Evolutionary conservation across 2,888 invertebrate genomes (phyloP).

Genomic region (Hypercompe scribonia): DNA sequence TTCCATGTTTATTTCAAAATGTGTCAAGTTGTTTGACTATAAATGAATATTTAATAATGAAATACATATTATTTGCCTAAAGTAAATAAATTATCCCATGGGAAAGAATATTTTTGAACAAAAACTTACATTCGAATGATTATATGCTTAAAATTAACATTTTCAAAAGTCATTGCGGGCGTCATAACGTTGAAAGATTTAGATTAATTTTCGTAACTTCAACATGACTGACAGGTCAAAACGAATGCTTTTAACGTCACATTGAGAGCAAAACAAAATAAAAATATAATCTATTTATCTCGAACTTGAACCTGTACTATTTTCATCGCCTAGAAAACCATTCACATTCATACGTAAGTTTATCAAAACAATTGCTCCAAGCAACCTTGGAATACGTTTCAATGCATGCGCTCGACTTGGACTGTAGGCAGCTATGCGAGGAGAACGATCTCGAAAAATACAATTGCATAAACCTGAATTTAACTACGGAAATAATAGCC

Average conservation of each 20-base stretch:
- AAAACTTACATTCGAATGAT: background rate
- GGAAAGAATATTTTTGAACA: too few relatives aligned
- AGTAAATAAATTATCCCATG: too few relatives aligned
- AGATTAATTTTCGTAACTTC: background rate
- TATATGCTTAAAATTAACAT: background rate
- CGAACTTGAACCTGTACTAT: slow-evolving; percentile 46
- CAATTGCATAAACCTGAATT: slow-evolving; percentile 18
- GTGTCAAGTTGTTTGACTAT: background rate
- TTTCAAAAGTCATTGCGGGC: background rate
- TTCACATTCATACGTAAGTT: slow-evolving; percentile 26
- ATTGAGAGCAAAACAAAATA: background rate
- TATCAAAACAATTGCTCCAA: slow-evolving; percentile 25
- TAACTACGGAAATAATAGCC: background rate
- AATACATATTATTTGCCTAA: too few relatives aligned
- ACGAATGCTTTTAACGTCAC: slow-evolving; percentile 6
- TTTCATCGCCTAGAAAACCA: slow-evolving; percentile 24
- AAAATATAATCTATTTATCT: background rate
- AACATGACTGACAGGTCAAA: slow-evolving; percentile 5
- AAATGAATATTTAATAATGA: background rate
- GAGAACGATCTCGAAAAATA: slow-evolving; percentile 28
- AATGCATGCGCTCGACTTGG: slow-evolving; percentile 16
- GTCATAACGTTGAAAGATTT: background rate
- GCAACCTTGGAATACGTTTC: slow-evolving; percentile 26
- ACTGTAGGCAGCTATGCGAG: slow-evolving; percentile 17
- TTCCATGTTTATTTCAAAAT: too few relatives aligned